phyloP scores from a whole-genome alignment of 2,797 vertebrate species.

The Bovichtus diacanthus region DNA sequence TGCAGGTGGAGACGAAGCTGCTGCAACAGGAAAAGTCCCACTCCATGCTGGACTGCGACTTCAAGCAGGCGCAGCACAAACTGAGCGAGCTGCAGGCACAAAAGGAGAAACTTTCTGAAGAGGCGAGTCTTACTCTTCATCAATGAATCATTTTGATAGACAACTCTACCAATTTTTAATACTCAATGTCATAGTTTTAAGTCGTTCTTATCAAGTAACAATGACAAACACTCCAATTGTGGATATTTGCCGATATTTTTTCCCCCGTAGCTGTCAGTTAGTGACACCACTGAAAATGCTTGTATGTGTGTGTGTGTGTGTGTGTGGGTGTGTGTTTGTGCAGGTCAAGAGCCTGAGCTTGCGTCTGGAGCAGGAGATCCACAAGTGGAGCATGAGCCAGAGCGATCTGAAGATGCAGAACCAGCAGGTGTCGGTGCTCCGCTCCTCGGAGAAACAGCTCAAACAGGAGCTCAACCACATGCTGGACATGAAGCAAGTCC shows the following conservation, averaged over 20 bases:
- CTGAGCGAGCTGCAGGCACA: conserved; percentile 89
- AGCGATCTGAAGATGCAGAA: conserved; percentile 94
- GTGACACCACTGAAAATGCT: neutral
- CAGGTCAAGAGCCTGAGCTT: conserved; percentile 91
- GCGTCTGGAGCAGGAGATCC: conserved; percentile 94
- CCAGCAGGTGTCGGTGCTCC: conserved; percentile 91
- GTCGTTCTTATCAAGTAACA: neutral
- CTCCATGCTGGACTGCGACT: conserved; percentile 94
- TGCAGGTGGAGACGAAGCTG: conserved; percentile 91
- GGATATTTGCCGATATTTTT: neutral
- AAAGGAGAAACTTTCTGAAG: conserved; percentile 90
- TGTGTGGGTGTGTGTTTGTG: neutral
- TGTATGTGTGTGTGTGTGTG: neutral
- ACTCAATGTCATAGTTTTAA: neutral
- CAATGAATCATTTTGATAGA: neutral
- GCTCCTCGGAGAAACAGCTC: conserved; percentile 94
- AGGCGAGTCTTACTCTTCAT: conserved; percentile 81
- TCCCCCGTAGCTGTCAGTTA: neutral
- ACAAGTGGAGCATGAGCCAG: conserved; percentile 91
- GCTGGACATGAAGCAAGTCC: conserved; percentile 91
- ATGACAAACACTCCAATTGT: neutral
- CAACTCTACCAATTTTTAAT: neutral
- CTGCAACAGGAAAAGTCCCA: conserved; percentile 93
- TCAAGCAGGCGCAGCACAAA: conserved; percentile 91
- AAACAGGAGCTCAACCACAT: conserved; percentile 97